Base-by-base conservation (phyloP, 1,140 invertebrate genomes). In the Anastatus disparis region DNA sequence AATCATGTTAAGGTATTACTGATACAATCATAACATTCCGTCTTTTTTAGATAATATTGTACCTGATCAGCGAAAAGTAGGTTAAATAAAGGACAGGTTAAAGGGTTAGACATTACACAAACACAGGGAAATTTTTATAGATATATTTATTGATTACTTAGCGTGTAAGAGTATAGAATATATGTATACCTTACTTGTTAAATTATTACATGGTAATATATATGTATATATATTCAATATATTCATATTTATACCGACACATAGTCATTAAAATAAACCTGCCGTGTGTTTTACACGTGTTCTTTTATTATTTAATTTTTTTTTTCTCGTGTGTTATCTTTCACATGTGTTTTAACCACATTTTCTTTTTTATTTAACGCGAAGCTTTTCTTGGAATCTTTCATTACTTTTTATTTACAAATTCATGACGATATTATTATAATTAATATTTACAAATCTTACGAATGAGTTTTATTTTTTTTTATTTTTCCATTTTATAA, bases 101-200 rank as follows among this genome's bases (percentile, higher is more conserved):
- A 68, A 74, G 79, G 79, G 75, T 6, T 40, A 82, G 79, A 84
- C 82, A 85, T 78, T 81, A 35, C 82, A 85, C 81, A 83, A 82
- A 85, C 83, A 85, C 82, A 73, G 77, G 81, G 81, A 79, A 82
- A 75, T 77, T 85, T 84, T 85, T 83, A 83, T 84, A 84, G 79
- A 84, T 85, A 85, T 85, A 85, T 85, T 84, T 85, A 85, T 85
- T 85, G 82, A 85, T 77, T 84, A 85, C 82, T 84, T 85, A 85
- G 80, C 78, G 79, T 83, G 80, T 85, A 85, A 85, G 82, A 85
- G 82, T 84, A 85, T 83, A 83, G 80, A 85, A 83, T 83, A 83
- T 82, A 78, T 79, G 73, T 81, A 71, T 80, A 82, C 78, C 76
- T 82, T 82, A 83, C 76, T 76, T 63, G 74, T 85, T 84, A 81